phyloP scores from a whole-genome alignment of 1,140 invertebrate species.

The Oncopodura yosiiana region DNA sequence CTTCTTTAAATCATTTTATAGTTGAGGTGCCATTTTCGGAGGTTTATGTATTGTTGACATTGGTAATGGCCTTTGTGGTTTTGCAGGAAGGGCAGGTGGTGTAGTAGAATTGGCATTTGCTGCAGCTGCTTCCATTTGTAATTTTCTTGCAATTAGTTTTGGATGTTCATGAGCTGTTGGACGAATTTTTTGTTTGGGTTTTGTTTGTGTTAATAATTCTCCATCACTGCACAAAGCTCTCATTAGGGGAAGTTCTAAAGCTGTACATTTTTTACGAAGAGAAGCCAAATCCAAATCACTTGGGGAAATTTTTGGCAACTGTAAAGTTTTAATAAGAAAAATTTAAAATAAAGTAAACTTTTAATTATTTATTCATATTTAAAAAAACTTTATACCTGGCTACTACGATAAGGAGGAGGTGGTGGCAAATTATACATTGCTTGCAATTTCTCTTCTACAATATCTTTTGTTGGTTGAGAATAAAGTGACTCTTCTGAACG shows the following conservation, averaged over 20 bases:
- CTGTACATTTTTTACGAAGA: conserved; percentile 23
- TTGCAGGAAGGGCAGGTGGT: conserved; percentile 19
- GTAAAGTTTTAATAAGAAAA: neutral
- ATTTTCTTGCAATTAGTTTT: conserved; percentile 14
- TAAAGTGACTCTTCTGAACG: conserved; percentile 33
- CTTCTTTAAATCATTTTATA: neutral
- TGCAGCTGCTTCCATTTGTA: too few species aligned
- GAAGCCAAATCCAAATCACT: conserved; percentile 31
- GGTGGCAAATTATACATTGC: conserved; percentile 34
- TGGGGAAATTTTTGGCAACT: conserved; percentile 11
- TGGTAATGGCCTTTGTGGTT: conserved; percentile 19
- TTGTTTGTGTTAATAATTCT: conserved; percentile 17
- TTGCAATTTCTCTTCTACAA: conserved; percentile 27
- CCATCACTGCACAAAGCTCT: conserved; percentile 30
- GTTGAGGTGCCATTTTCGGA: neutral
- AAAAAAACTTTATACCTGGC: neutral
- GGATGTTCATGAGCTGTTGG: conserved; percentile 32
- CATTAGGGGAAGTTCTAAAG: conserved; percentile 31
- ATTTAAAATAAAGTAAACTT: neutral
- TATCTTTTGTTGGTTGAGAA: conserved; percentile 24
- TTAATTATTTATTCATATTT: neutral
- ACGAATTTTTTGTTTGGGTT: conserved; percentile 18
- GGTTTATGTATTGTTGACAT: neutral
- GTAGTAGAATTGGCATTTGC: neutral
- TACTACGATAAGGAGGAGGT: conserved; percentile 28